A percentile compares a stretch with the other conserved stretches of the same genome.
Conservation (phyloP, 2,797 vertebrate species). For the Acrocephalus scirpaceus region DNA sequence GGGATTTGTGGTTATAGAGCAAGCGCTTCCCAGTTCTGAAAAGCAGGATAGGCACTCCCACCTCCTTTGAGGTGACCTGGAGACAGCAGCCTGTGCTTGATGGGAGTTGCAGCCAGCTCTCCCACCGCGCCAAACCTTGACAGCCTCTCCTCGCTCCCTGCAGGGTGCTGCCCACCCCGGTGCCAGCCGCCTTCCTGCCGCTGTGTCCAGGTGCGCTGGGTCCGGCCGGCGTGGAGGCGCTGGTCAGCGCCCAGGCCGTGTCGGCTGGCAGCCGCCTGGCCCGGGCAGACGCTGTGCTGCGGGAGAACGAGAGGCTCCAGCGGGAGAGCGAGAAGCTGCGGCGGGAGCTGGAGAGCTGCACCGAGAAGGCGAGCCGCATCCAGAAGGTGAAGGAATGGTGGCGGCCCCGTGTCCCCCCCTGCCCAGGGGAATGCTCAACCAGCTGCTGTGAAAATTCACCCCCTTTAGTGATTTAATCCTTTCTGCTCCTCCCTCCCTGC, state of each 20-base stretch:
- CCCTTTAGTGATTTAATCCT: neutral
- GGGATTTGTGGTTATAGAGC: neutral
- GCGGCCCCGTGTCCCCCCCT: neutral
- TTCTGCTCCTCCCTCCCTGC: neutral
- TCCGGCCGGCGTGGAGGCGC: slow-evolving; percentile 81
- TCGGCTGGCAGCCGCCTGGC: slow-evolving; percentile 70
- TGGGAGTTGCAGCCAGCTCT: rapidly evolving
- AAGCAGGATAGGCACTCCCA: neutral
- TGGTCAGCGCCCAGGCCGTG: slow-evolving; percentile 66
- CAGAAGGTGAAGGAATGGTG: slow-evolving; percentile 83
- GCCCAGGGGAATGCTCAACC: neutral
- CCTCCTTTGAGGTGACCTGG: neutral
- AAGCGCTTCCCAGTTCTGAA: neutral
- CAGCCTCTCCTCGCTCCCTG: neutral
- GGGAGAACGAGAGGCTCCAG: slow-evolving; percentile 88
- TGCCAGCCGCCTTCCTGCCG: slow-evolving; percentile 66
- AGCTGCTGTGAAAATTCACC: slow-evolving; percentile 51
- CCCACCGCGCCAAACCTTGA: neutral
- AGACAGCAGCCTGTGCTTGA: rapidly evolving
- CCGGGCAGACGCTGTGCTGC: slow-evolving; percentile 80
- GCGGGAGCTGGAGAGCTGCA: slow-evolving; percentile 84
- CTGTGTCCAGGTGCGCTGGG: slow-evolving; percentile 72
- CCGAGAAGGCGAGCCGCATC: slow-evolving; percentile 86
- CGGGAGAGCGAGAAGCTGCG: slow-evolving; percentile 86
- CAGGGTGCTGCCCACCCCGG: slow-evolving; percentile 80